These are phyloP conservation scores for Peromyscus eremicus DNA, from an alignment of 2,797 vertebrate species.

Conservation along the genomic window DNA sequence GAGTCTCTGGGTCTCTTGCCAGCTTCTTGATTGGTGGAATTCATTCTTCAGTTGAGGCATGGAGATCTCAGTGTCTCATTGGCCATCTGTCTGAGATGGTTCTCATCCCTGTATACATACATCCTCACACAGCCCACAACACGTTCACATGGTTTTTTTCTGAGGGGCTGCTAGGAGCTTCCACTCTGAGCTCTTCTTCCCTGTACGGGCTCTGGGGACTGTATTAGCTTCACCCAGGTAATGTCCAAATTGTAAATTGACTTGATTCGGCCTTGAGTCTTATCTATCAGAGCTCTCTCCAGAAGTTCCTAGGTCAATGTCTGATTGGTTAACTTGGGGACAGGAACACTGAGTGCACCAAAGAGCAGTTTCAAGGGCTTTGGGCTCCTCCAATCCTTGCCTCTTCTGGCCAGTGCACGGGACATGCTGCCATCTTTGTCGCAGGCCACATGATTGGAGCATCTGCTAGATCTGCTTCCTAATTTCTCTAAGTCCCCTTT, in stretches of 20 bases:
- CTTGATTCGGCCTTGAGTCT: not conserved
- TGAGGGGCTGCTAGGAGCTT: not conserved
- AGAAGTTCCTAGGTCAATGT: not conserved
- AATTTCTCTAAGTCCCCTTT: not conserved
- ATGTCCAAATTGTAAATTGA: not conserved
- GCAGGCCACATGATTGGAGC: not conserved
- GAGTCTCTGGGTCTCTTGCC: not conserved
- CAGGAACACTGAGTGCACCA: not conserved
- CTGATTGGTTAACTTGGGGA: not conserved
- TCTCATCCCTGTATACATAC: not conserved
- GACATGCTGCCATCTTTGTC: not conserved
- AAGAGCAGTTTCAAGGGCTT: not conserved
- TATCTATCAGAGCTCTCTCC: not conserved
- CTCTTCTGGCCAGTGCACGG: not conserved
- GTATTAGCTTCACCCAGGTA: not conserved
- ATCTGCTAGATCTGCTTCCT: not conserved
- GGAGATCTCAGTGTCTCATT: not conserved
- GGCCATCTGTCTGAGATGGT: rapidly evolving
- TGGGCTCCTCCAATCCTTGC: no score
- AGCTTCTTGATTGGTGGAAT: not conserved
- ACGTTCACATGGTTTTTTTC: not conserved
- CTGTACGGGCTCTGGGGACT: not conserved
- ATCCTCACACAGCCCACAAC: not conserved
- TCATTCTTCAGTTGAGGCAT: not conserved
- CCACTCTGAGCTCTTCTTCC: not conserved